phyloP scores from a whole-genome alignment of 2,797 vertebrate species.

The Gambusia yucatana region DNA sequence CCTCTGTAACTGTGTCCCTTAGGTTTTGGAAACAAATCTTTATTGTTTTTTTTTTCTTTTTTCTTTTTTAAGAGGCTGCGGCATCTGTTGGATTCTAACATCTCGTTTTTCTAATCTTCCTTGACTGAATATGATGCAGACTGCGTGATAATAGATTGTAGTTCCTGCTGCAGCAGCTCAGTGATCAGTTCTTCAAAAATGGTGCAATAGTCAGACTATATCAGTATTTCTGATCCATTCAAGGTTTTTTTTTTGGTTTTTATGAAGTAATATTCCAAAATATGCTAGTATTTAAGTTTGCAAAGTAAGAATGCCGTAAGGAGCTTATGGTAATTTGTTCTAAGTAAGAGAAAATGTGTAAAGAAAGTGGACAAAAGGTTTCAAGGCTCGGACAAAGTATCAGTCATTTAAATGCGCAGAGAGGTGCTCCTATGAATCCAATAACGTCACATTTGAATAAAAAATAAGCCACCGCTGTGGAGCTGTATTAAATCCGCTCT shows the following conservation, averaged over 20 bases:
- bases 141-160: background rate
- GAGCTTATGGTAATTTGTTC: constrained; percentile 15
- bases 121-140: background rate
- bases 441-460: constrained; percentile 73
- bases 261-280: background rate
- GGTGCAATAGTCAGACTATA: too few relatives aligned
- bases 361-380: constrained; percentile 24
- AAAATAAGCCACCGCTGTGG: constrained; percentile 60
- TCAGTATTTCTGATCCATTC: background rate
- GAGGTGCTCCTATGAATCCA: constrained; percentile 53
- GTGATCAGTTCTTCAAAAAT: background rate
- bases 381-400: constrained; percentile 41
- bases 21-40: constrained; percentile 20
- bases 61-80: background rate
- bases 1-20: constrained; percentile 29
- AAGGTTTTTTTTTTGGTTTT: background rate
- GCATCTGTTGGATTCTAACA: background rate
- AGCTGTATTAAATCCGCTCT: constrained; percentile 65
- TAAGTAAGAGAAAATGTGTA: constrained; percentile 14
- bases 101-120: background rate
- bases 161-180: background rate
- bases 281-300: background rate
- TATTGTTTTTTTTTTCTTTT: background rate
- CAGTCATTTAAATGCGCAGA: constrained; percentile 52
- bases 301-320: background rate